Conservation (phyloP, 2,888 invertebrate genomes). For the Cryptosula pallasiana region DNA sequence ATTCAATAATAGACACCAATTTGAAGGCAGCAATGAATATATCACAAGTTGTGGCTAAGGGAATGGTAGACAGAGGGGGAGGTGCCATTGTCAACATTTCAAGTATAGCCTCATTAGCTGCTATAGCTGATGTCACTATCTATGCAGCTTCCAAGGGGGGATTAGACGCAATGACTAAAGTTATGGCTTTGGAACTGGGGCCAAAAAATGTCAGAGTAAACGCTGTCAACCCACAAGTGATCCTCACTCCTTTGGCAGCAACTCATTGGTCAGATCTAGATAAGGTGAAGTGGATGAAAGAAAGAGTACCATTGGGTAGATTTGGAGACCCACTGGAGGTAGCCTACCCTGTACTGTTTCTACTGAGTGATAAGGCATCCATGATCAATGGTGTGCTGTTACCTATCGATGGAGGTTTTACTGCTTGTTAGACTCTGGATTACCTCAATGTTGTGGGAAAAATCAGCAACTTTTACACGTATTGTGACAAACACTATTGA, state of each 20-base stretch:
- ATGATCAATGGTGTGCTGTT: conserved; percentile 75
- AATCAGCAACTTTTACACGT: no score
- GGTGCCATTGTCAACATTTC: conserved; percentile 87
- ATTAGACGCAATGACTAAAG: conserved; percentile 74
- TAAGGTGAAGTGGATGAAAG: conserved; percentile 67
- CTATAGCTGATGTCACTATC: conserved; percentile 63
- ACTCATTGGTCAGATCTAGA: conserved; percentile 70
- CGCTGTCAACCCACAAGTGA: conserved; percentile 85
- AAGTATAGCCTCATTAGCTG: conserved; percentile 65
- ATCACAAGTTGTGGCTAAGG: conserved; percentile 72
- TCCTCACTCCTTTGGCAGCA: conserved; percentile 84
- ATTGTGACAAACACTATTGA: no score
- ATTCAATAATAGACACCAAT: conserved; percentile 67
- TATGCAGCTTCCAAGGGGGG: conserved; percentile 84
- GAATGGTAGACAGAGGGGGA: conserved; percentile 67
- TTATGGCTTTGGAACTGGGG: conserved; percentile 82
- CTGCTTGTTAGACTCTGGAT: no score
- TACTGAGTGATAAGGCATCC: conserved; percentile 72
- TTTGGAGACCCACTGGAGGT: conserved; percentile 77
- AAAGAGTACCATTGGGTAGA: conserved; percentile 73
- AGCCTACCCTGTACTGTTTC: conserved; percentile 68
- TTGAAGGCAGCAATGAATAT: conserved; percentile 79
- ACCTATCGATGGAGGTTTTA: conserved; percentile 76
- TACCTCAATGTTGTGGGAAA: no score
- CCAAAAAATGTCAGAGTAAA: conserved; percentile 76